Evolutionary conservation across 2,797 vertebrate genomes (phyloP).

Genomic region (Zenarchopterus dispar): DNA sequence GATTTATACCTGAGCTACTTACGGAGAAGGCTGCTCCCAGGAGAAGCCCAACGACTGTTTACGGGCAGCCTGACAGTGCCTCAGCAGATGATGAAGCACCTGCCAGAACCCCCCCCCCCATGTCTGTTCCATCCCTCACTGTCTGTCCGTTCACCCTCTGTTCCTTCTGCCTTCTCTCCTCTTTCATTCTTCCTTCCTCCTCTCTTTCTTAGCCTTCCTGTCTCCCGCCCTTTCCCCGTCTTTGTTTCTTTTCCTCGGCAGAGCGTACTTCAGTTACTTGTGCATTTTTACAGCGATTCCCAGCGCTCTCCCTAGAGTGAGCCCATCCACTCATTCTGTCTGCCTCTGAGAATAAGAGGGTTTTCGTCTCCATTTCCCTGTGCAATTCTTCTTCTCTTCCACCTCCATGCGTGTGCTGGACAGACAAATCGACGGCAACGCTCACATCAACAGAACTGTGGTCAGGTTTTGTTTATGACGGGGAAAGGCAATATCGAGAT

Average conservation of each 20-base stretch:
- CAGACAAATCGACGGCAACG: slow-evolving; percentile 47
- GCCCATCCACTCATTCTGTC: slow-evolving; percentile 59
- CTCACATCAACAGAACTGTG: slow-evolving; percentile 64
- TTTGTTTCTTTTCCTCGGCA: slow-evolving; percentile 53
- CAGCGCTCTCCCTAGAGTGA: slow-evolving; percentile 59
- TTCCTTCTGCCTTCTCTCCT: slow-evolving; percentile 53
- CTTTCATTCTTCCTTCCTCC: slow-evolving; percentile 54
- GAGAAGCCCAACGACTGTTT: slow-evolving; percentile 86
- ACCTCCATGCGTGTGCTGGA: slow-evolving; percentile 25
- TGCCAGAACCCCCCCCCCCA: slow-evolving; percentile 63
- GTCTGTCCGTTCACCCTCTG: slow-evolving; percentile 61
- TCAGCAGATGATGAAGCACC: slow-evolving; percentile 85
- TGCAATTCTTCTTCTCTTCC: slow-evolving; percentile 25
- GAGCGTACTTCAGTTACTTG: slow-evolving; percentile 63
- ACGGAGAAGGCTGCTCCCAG: slow-evolving; percentile 85
- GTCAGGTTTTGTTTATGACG: slow-evolving; percentile 81
- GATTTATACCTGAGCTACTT: slow-evolving; percentile 90
- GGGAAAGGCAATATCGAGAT: slow-evolving; percentile 82
- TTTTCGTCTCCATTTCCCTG: slow-evolving; percentile 50
- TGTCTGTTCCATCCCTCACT: slow-evolving; percentile 70
- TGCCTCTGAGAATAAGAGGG: slow-evolving; percentile 59
- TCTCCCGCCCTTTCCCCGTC: slow-evolving; percentile 30
- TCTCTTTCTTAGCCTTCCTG: slow-evolving; percentile 40
- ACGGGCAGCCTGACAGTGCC: slow-evolving; percentile 80
- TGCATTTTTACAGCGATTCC: slow-evolving; percentile 66